Evolutionary conservation across 1,140 invertebrate species (phyloP).

Genomic region (Neodiprion virginianus): DNA sequence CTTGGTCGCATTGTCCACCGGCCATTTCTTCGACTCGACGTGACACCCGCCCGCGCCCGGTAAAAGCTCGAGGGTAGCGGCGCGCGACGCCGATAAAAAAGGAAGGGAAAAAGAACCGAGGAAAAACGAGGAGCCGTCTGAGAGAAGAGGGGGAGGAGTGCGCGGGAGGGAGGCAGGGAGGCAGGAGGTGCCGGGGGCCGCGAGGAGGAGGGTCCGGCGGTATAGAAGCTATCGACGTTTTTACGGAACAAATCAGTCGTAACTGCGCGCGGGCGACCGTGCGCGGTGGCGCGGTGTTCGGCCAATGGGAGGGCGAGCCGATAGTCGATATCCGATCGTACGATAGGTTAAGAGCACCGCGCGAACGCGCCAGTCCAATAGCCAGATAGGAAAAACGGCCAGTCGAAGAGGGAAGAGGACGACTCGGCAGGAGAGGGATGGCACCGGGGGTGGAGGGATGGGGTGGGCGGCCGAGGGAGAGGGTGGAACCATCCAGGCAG

Average conservation of each 20-base stretch:
- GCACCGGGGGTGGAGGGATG: conserved; percentile 26
- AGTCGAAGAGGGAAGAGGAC: conserved; percentile 18
- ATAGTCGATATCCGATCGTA: conserved; percentile 63
- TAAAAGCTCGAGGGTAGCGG: conserved; percentile 39
- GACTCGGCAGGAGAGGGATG: conserved; percentile 27
- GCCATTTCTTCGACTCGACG: conserved; percentile 62
- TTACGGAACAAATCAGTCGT: conserved; percentile 65
- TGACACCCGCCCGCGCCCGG: conserved; percentile 55
- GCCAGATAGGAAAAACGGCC: conserved; percentile 56
- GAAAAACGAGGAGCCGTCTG: background rate
- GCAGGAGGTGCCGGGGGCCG: conserved; percentile 14
- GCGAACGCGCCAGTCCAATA: conserved; percentile 54
- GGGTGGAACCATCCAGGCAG: conserved; percentile 15
- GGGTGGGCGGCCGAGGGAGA: conserved; percentile 30
- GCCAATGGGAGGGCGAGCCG: conserved; percentile 60
- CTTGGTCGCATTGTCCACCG: conserved; percentile 44
- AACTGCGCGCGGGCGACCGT: conserved; percentile 57
- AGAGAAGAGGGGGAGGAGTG: conserved; percentile 19
- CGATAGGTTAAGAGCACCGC: conserved; percentile 56
- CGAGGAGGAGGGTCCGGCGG: conserved; percentile 30
- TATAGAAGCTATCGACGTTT: conserved; percentile 64
- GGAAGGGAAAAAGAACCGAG: conserved; percentile 32
- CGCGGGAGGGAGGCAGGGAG: conserved; percentile 14
- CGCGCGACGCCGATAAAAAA: conserved; percentile 60
- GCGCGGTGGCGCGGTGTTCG: conserved; percentile 41